These are phyloP conservation scores for Agrochola lychnidis DNA, from an alignment of 2,888 invertebrate species.

Conservation along the genomic window DNA sequence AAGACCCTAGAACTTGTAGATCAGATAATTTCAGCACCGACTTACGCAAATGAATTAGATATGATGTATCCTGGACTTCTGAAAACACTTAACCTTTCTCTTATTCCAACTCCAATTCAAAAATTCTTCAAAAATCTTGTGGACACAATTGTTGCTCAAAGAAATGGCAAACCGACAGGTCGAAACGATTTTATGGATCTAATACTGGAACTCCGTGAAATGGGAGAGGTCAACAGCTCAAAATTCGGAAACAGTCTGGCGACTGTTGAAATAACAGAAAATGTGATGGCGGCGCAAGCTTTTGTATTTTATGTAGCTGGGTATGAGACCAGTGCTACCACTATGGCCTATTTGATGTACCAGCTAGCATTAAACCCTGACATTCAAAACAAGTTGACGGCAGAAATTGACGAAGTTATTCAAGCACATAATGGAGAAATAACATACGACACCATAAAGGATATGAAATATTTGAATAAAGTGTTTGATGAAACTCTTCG, in stretches of 20 bases:
- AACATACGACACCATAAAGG: slow-evolving; percentile 79
- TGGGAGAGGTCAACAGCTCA: slow-evolving; percentile 65
- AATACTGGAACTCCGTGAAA: slow-evolving; percentile 72
- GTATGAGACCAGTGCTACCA: slow-evolving; percentile 84
- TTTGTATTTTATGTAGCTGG: slow-evolving; percentile 85
- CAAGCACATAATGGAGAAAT: slow-evolving; percentile 73
- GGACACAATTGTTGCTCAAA: slow-evolving; percentile 64
- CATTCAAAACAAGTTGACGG: slow-evolving; percentile 77
- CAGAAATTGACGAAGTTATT: slow-evolving; percentile 76
- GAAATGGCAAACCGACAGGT: slow-evolving; percentile 70
- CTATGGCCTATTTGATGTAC: slow-evolving; percentile 74
- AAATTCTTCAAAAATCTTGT: slow-evolving; percentile 72
- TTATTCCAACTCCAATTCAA: slow-evolving; percentile 66
- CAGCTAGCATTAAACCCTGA: slow-evolving; percentile 71
- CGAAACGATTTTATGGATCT: slow-evolving; percentile 79
- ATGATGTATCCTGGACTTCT: slow-evolving; percentile 76
- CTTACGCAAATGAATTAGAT: slow-evolving; percentile 65
- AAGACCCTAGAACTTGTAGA: slow-evolving; percentile 58
- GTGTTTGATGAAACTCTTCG: slow-evolving; percentile 82
- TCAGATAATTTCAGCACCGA: slow-evolving; percentile 49
- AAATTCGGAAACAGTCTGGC: slow-evolving; percentile 60
- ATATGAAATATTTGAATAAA: slow-evolving; percentile 81
- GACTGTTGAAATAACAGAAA: slow-evolving; percentile 73
- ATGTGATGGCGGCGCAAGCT: slow-evolving; percentile 80
- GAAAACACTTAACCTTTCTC: slow-evolving; percentile 66